These are phyloP conservation scores for Rallus crepitans DNA, from an alignment of 2,797 vertebrate species.

Conservation along the genomic window DNA sequence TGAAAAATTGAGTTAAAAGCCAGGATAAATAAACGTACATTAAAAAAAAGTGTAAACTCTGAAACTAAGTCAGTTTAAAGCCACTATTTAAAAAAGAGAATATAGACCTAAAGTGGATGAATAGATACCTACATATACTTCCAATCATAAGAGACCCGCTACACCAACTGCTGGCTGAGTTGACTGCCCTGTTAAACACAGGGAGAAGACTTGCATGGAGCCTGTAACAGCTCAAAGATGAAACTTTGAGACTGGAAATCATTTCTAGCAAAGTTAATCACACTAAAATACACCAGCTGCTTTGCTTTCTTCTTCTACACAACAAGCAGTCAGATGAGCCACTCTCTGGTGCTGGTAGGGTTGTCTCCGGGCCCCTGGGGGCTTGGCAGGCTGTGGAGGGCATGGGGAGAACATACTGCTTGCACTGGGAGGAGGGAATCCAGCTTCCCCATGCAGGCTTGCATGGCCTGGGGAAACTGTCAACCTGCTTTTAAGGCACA, in stretches of 20 bases:
- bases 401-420: background rate
- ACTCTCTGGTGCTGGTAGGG: background rate
- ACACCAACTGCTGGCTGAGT: background rate
- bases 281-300: slow-evolving; percentile 33
- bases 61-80: background rate
- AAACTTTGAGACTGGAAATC: background rate
- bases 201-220: background rate
- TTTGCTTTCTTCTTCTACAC: background rate
- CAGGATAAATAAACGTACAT: background rate
- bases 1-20: background rate
- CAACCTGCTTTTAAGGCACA: background rate
- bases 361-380: background rate
- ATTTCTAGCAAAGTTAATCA: slow-evolving; percentile 34
- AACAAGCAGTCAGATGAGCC: background rate
- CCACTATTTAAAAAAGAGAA: background rate
- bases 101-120: background rate
- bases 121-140: background rate
- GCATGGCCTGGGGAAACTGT: background rate
- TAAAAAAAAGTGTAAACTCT: background rate
- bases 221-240: background rate
- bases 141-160: background rate
- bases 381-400: background rate
- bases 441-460: background rate
- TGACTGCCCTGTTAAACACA: background rate
- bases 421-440: background rate